Base-by-base conservation (phyloP, 64 coral and sea anemone genomes). In the Stylophora pistillata region DNA sequence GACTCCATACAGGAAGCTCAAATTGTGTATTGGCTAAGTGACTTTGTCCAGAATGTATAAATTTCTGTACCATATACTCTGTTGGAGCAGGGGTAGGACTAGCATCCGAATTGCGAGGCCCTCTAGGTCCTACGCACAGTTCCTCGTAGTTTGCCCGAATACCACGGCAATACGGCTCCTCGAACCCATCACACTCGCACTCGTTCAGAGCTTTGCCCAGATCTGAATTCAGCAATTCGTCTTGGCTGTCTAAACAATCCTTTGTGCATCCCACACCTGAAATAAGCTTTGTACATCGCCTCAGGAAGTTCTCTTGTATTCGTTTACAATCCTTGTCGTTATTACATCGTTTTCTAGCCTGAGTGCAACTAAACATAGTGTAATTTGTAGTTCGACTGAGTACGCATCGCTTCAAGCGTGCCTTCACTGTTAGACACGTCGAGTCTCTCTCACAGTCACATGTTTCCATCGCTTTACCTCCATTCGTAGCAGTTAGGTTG, bases 171-270 rank as follows among this genome's bases (percentile, higher is more conserved):
- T 86, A 76, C 14, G 52, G 90, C 37, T 92, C 90, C 18, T 92
- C 74, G 15, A 28, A 29, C 0, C 90, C 90, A 28, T 92, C 90
- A 17, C 90, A 92, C 18, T 92, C 90, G 31, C 90, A 92, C 16
- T 92, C 90, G 82, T 86, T 52, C 23, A 92, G 75, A 18, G 73
- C 90, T 53, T 70, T 71, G n/a, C 90, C 90, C 5, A 86, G 74
- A 3, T 53, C 32, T 1, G 47, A 76, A 5, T 33, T 47, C 3
- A 92, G 74, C 30, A 92, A 62, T 10, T 59, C 56, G 0, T 92
- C 54, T 78, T 86, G 80, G 10, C 71, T 63, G 27, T 20, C 12
- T 68, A 70, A 78, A 52, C 90, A 92, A 61, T 92, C 90, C 30
- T 78, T 21, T 10, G 82, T 68, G 62, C 90, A 92, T 26, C 78